Base-by-base conservation (phyloP, 2,888 invertebrate species). In the Scaeva pyrastri region DNA sequence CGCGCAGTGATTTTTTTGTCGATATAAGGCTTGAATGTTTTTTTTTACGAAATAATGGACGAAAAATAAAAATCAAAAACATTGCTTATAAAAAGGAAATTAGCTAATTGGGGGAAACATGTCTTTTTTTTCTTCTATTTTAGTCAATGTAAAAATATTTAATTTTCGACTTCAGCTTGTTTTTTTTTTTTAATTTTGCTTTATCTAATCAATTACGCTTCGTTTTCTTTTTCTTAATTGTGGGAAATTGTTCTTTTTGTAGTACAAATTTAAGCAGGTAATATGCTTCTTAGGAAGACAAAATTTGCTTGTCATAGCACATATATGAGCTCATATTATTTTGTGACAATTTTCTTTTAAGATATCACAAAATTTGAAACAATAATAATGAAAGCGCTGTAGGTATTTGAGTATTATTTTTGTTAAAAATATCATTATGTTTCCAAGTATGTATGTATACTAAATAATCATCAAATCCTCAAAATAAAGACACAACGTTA, bases 161-260 rank as follows among this genome's bases (percentile, higher is more conserved):
- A 12, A 52, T 52, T n/a, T 48, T 50, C 14, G 36, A 50, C 58
- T 70, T 68, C 45, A 45, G 31, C 60, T 39, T 21, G 7, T 36
- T 21, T 41, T 39, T 68, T 21, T 12, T 31, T 26, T 19, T 50
- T 36, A 12, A 50, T 72, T 4, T 58, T 21, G 2, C 21, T 60
- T 77, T 83, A 83, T 83, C 82, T 83, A 73, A 83, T 77, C 77
- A 83, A 52, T 58, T 48, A 41, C 41, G 66, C 56, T 41, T 36
- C 0, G 5, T 50, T 66, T 14, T 14, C 11, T 41, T 48, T 39
- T 21, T 41, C 23, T 16, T 52, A 41, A 12, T 60, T 60, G 39
- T 39, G 14, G 39, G 16, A 12, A 19, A 64, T 26, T 1, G 10
- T 48, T 50, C 7, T 43, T 39, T 16, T 68, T 68, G 10, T 68